These are phyloP conservation scores for Macrotis lagotis DNA, from an alignment of 2,113 vertebrate genomes.

Conservation along the genomic window DNA sequence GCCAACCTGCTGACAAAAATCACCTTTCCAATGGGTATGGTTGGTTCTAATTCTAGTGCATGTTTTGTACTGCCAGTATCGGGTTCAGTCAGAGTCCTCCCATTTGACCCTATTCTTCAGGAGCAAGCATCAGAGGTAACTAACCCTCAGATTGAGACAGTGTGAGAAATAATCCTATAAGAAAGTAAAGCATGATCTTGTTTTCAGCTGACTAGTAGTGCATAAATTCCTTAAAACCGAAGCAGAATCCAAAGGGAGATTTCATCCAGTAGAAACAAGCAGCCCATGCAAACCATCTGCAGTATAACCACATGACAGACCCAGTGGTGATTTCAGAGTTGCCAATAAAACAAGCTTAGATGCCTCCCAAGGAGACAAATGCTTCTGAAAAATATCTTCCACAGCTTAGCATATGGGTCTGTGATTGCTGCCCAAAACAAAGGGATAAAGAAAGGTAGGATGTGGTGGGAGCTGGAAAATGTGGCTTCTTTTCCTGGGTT, in stretches of 20 bases:
- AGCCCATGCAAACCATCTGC: constrained; percentile 80
- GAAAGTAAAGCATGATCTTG: constrained; percentile 70
- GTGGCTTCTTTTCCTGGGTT: constrained; percentile 41
- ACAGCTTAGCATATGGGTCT: constrained; percentile 55
- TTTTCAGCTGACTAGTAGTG: constrained; percentile 75
- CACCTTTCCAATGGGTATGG: constrained; percentile 19
- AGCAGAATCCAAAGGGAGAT: constrained; percentile 71
- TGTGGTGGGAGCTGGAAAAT: constrained; percentile 42
- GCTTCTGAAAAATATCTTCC: constrained; percentile 74
- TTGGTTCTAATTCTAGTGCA: neutral
- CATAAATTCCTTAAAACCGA: constrained; percentile 77
- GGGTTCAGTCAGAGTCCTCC: neutral
- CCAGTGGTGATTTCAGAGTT: constrained; percentile 81
- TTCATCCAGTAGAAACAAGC: constrained; percentile 76
- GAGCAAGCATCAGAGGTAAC: constrained; percentile 45
- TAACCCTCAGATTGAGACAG: constrained; percentile 58
- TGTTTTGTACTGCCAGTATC: neutral
- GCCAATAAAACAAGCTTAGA: constrained; percentile 79
- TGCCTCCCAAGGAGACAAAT: constrained; percentile 77
- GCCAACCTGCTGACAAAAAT: neutral
- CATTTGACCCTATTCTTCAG: constrained; percentile 30
- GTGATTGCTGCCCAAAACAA: constrained; percentile 67
- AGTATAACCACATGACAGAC: constrained; percentile 78
- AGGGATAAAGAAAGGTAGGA: constrained; percentile 57
- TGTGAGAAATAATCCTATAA: constrained; percentile 71